Percentiles rank a stretch among this genome's conserved stretches.
Conservation (phyloP, 2,888 invertebrate species). For the Mythimna loreyi region DNA sequence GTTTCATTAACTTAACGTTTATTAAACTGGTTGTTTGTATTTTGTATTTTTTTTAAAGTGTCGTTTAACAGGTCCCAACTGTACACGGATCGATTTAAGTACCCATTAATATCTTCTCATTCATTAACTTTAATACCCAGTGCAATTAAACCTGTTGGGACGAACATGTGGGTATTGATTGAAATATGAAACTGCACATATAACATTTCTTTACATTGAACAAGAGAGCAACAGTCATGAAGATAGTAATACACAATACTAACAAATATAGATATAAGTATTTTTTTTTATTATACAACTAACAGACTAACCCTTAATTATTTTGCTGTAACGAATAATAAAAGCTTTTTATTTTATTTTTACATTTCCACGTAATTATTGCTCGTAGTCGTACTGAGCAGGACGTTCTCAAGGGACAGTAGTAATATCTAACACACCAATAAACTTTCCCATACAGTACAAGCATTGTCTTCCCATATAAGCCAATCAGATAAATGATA, state of each 20-base stretch:
- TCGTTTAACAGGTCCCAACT: slow-evolving; percentile 27
- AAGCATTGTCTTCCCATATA: slow-evolving; percentile 28
- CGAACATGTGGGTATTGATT: slow-evolving; percentile 26
- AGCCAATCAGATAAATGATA: slow-evolving; percentile 37
- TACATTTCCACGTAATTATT: neutral
- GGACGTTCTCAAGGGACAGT: neutral
- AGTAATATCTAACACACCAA: slow-evolving; percentile 7
- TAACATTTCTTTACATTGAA: too few relatives aligned
- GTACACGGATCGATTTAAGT: slow-evolving; percentile 29
- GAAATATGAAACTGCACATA: slow-evolving; percentile 1
- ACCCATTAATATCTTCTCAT: slow-evolving; percentile 34
- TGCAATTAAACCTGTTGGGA: slow-evolving; percentile 20
- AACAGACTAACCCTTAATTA: too few relatives aligned
- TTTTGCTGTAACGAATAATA: too few relatives aligned
- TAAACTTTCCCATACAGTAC: slow-evolving; percentile 12
- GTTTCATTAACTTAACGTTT: slow-evolving; percentile 46
- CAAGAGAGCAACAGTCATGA: too few relatives aligned
- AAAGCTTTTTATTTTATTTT: too few relatives aligned
- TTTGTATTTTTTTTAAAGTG: slow-evolving; percentile 33
- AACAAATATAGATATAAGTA: too few relatives aligned
- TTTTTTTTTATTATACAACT: too few relatives aligned
- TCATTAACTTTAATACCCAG: slow-evolving; percentile 32
- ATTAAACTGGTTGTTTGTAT: slow-evolving; percentile 25
- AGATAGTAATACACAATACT: too few relatives aligned
- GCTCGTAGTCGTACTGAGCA: neutral